Base-by-base conservation (phyloP, 2,888 invertebrate species). In the Ormyrus pomaceus region DNA sequence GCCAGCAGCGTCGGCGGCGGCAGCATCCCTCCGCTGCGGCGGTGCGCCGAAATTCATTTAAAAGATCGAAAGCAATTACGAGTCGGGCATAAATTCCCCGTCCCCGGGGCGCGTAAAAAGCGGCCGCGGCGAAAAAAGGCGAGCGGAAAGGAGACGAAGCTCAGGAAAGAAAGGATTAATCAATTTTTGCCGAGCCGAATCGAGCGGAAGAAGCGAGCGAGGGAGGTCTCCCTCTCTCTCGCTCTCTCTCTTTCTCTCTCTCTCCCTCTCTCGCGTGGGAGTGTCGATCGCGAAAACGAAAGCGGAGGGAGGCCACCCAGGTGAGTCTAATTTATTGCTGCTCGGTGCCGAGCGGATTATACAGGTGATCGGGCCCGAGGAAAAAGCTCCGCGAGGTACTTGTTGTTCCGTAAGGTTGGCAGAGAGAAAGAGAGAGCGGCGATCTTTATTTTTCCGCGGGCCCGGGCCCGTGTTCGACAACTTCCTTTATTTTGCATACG, bases 301-400 rank as follows among this genome's bases (percentile, higher is more conserved):
- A 45, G 61, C 53, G 7, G 59, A n/a, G 19, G 8, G 48, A 70
- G 81, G 61, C 81, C 81, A 81, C 81, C 81, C 81, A 81, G 71
- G 79, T 61, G 64, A 79, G 56, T 75, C 81, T 79, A 81, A 81
- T 81, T 81, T 81, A 81, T 79, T 56, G 76, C 75, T 62, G 77
- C 19, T 34, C 61, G 66, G 51, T 34, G 34, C 74, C 65, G 65
- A 74, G 70, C 69, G 71, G 53, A 65, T 77, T 61, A 72, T 66
- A 71, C 65, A 77, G 77, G 78, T 68, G 78, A 78, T 68, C 75
- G 50, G 69, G 3, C 34, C n/a, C 11, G 55, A 9, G 51, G 58
- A 19, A 77, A 34, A 68, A 70, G 64, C 68, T 46, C 34, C 68
- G 19, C 13, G 53, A 58, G 71, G 71, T 58, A 46, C 72, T 53